phyloP scores from a whole-genome alignment of 2,113 vertebrate species.

The Boleophthalmus pectinirostris region DNA sequence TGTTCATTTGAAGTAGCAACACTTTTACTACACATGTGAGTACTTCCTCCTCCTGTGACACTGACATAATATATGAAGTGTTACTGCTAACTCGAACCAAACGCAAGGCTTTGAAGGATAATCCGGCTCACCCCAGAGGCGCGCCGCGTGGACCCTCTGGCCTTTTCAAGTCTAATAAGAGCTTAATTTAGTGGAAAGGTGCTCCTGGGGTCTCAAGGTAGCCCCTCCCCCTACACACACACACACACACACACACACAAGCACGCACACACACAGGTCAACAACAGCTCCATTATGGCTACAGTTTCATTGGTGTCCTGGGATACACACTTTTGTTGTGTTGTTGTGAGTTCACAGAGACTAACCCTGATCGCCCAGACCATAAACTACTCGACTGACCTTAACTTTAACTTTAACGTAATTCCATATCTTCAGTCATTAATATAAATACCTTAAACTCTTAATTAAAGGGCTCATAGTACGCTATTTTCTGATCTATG shows the following conservation, averaged over 20 bases:
- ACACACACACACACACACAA: constrained; percentile 15
- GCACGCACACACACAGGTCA: not conserved
- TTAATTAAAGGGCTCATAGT: too few species aligned
- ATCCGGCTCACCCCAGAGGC: constrained; percentile 47
- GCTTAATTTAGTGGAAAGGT: constrained; percentile 65
- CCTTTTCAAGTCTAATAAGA: constrained; percentile 68
- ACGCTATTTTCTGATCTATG: too few species aligned
- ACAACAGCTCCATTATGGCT: constrained; percentile 25
- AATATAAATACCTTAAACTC: too few species aligned
- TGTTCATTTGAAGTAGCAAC: not conserved
- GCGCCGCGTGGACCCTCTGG: constrained; percentile 56
- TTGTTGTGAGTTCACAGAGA: too few species aligned
- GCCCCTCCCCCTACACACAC: not conserved
- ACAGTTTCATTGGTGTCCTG: too few species aligned
- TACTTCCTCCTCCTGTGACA: constrained; percentile 8
- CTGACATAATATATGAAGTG: constrained; percentile 66
- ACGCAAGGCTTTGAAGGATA: constrained; percentile 61
- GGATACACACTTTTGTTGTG: too few species aligned
- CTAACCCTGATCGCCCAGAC: too few species aligned
- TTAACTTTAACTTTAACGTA: too few species aligned
- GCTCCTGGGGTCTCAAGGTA: constrained; percentile 4
- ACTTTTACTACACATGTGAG: not conserved
- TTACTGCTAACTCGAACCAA: constrained; percentile 52
- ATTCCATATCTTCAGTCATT: too few species aligned
- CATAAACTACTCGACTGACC: too few species aligned